These are phyloP conservation scores for Polia nebulosa DNA, from an alignment of 2,888 invertebrate genomes.

Conservation along the genomic window DNA sequence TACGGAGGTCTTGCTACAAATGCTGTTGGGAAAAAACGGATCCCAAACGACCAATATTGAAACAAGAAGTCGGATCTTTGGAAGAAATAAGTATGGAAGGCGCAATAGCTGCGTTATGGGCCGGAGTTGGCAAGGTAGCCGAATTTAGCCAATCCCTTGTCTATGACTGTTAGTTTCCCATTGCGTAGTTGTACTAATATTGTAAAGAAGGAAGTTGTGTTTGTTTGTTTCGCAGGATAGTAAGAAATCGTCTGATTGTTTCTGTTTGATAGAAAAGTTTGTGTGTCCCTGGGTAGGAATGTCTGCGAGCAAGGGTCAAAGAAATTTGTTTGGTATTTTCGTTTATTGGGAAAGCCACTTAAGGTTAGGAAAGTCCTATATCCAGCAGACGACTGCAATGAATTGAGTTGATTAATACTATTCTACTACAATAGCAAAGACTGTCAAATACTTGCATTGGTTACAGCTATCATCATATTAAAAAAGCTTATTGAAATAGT, in stretches of 20 bases:
- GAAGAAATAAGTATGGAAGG: constrained; percentile 58
- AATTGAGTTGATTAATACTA: constrained; percentile 6
- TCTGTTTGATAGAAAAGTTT: constrained; percentile 16
- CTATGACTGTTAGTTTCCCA: constrained; percentile 30
- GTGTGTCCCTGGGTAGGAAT: not conserved
- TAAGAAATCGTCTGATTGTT: not conserved
- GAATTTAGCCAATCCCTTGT: constrained; percentile 26
- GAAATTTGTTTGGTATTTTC: not conserved
- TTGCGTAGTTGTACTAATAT: constrained; percentile 37
- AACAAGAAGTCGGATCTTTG: constrained; percentile 68
- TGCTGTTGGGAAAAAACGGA: constrained; percentile 66
- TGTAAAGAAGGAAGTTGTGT: constrained; percentile 48
- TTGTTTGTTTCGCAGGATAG: constrained; percentile 15
- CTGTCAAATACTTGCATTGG: too few species aligned
- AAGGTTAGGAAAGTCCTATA: not conserved
- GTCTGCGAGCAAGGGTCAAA: not conserved
- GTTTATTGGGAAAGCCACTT: constrained; percentile 3
- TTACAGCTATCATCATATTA: not conserved
- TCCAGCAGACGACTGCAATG: not conserved
- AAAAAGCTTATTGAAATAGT: too few species aligned
- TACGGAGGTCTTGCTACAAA: constrained; percentile 62
- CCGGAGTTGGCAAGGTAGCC: constrained; percentile 47
- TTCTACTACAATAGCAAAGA: not conserved
- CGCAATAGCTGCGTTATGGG: constrained; percentile 57
- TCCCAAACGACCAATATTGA: constrained; percentile 72